A percentile compares a stretch with the other conserved stretches of the same genome.
Evolutionary conservation across 2,113 vertebrate species (phyloP).

Genomic region (Phoenicopterus ruber): DNA sequence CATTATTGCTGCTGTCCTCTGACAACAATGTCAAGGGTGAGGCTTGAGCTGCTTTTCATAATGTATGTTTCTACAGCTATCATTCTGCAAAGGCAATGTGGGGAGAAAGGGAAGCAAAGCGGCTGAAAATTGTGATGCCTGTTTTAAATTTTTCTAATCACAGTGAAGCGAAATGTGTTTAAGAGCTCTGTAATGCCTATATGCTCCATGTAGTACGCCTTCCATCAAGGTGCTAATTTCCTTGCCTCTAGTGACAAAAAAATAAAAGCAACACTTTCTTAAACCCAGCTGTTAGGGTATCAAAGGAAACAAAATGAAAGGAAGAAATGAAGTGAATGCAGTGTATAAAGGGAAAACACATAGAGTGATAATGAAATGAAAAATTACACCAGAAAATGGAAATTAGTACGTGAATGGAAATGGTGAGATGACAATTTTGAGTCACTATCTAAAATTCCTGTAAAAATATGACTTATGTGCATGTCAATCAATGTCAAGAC

Average conservation of each 20-base stretch:
- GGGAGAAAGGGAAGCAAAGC: background rate
- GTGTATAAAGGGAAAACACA: constrained; percentile 18
- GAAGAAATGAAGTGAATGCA: background rate
- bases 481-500: background rate
- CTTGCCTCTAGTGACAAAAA: constrained; percentile 36
- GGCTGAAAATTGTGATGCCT: background rate
- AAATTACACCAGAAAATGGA: constrained; percentile 47
- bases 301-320: constrained; percentile 62
- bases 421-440: background rate
- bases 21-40: background rate
- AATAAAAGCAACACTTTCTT: constrained; percentile 44
- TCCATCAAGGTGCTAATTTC: constrained; percentile 67
- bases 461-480: background rate
- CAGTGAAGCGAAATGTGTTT: constrained; percentile 9
- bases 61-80: background rate
- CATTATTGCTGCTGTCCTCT: background rate
- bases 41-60: background rate
- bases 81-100: background rate
- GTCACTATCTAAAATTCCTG: background rate
- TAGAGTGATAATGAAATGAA: constrained; percentile 57
- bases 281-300: constrained; percentile 47
- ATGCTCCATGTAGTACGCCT: background rate
- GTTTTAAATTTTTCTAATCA: constrained; percentile 46
- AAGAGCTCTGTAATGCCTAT: background rate
- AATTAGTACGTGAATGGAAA: constrained; percentile 14